Evolutionary conservation across 2,888 invertebrate genomes (phyloP).

Genomic region (Beris chalybata): DNA sequence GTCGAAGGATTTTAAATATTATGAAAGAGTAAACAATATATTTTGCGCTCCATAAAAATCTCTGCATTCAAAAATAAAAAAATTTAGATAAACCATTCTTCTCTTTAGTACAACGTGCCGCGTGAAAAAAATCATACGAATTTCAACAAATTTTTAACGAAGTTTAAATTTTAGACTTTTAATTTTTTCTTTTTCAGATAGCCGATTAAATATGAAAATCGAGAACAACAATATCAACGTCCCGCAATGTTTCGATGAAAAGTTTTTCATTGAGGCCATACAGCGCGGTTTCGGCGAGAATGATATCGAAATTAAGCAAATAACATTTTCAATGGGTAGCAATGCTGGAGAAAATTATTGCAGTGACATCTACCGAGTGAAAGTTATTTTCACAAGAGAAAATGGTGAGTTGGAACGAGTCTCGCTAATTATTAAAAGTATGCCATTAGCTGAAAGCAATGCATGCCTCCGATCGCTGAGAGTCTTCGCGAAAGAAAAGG

Average conservation of each 20-base stretch:
- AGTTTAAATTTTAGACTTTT: too few species aligned
- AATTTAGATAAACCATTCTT: too few species aligned
- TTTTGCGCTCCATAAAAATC: too few species aligned
- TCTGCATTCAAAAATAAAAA: too few species aligned
- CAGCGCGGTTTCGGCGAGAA: conserved; percentile 50
- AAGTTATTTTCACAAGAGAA: conserved; percentile 6
- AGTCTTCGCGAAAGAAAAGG: conserved; percentile 56
- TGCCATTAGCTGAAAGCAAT: conserved; percentile 54
- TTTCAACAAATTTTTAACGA: too few species aligned
- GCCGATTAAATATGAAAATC: not conserved
- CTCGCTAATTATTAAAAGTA: conserved; percentile 51
- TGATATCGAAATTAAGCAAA: conserved; percentile 49
- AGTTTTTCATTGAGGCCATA: conserved; percentile 51
- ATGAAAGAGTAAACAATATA: too few species aligned
- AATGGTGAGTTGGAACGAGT: conserved; percentile 43
- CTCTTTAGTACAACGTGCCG: too few species aligned
- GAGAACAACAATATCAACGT: not conserved
- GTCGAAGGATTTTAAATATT: too few species aligned
- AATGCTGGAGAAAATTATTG: conserved; percentile 54
- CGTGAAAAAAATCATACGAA: too few species aligned
- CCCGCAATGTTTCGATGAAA: conserved; percentile 38
- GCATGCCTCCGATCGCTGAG: conserved; percentile 55
- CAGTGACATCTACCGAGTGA: conserved; percentile 52
- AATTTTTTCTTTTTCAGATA: too few species aligned
- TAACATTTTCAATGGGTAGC: conserved; percentile 48